These are phyloP conservation scores for Eumerus sabulonum DNA, from an alignment of 2,888 invertebrate species.

Conservation along the genomic window DNA sequence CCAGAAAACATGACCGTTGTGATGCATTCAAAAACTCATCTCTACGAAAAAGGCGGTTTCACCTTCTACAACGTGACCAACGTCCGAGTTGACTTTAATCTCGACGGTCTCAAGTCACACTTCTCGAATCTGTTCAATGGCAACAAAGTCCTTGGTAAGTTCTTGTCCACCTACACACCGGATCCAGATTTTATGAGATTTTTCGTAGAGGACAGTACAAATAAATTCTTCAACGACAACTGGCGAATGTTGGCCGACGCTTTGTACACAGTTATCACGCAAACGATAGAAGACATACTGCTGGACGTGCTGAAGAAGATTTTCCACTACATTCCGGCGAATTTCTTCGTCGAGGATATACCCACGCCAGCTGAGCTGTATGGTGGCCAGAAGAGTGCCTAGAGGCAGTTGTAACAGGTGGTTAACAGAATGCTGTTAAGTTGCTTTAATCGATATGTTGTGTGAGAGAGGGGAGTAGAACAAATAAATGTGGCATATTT, in stretches of 20 bases:
- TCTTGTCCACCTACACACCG: not conserved
- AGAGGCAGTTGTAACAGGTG: slow-evolving; percentile 2
- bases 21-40: slow-evolving; percentile 83
- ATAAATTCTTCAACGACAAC: slow-evolving; percentile 86
- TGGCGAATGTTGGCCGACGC: slow-evolving; percentile 87
- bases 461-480: slow-evolving; percentile 4
- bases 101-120: slow-evolving; percentile 84
- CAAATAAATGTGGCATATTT: slow-evolving; percentile 27
- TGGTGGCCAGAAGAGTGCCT: slow-evolving; percentile 59
- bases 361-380: slow-evolving; percentile 77
- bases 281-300: slow-evolving; percentile 86
- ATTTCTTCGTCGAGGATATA: slow-evolving; percentile 85
- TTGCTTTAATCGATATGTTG: slow-evolving; percentile 8
- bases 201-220: slow-evolving; percentile 85
- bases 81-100: slow-evolving; percentile 84
- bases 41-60: slow-evolving; percentile 83
- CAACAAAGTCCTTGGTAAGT: slow-evolving; percentile 84
- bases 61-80: slow-evolving; percentile 85
- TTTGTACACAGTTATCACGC: slow-evolving; percentile 84
- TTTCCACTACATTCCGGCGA: slow-evolving; percentile 85
- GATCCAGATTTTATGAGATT: not conserved
- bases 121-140: slow-evolving; percentile 88
- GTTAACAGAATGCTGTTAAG: slow-evolving; percentile 16
- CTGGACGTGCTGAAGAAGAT: slow-evolving; percentile 83
- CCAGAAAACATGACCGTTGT: slow-evolving; percentile 84